phyloP scores from a whole-genome alignment of 2,888 invertebrate species.

The Diaphora mendica region DNA sequence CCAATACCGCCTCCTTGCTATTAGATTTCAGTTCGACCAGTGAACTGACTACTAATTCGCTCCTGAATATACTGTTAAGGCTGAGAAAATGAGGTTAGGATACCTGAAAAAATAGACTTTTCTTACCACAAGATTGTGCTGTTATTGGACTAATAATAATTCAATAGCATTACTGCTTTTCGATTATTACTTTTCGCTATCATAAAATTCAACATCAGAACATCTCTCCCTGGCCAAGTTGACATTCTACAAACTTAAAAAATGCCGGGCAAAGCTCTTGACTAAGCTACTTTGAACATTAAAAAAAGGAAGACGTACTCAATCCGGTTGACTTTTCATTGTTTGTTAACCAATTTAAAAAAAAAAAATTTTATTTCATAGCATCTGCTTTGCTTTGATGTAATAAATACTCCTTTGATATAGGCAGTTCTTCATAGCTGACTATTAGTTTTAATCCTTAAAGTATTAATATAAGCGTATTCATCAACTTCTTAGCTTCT shows the following conservation, averaged over 20 bases:
- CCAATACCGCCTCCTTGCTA: conserved; percentile 25
- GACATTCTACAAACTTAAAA: no score
- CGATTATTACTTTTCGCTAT: no score
- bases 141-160: no score
- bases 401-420: not conserved
- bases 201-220: no score
- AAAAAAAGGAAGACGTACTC: no score
- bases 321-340: no score
- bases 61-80: not conserved
- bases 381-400: not conserved
- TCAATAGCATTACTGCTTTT: no score
- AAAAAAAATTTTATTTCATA: not conserved
- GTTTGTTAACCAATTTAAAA: not conserved
- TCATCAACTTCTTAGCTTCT: conserved; percentile 33
- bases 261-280: no score
- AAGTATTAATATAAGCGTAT: conserved; percentile 13
- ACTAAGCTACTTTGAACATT: no score
- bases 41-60: not conserved
- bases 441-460: not conserved
- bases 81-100: not conserved
- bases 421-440: not conserved
- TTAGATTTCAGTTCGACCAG: conserved; percentile 24
- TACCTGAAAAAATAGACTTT: no score
- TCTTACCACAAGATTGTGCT: no score
- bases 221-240: no score